phyloP scores from a whole-genome alignment of 1,140 invertebrate genomes.

The Tetramorium simillimum region DNA sequence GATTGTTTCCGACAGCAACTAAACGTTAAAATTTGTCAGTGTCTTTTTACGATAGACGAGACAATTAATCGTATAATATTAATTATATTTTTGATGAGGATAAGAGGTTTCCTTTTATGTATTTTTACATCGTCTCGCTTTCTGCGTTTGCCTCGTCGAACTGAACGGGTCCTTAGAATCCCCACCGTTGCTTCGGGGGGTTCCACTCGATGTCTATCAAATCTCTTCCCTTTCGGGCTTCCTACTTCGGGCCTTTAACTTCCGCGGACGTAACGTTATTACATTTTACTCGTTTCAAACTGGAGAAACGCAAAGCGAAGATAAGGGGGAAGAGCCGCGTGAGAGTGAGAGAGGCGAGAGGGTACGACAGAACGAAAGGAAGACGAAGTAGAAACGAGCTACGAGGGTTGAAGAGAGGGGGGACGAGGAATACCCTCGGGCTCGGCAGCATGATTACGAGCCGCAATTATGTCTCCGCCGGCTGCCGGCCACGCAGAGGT shows the following conservation, averaged over 20 bases:
- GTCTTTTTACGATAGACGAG: not conserved
- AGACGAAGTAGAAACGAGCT: slow-evolving; percentile 40
- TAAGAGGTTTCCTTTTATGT: not conserved
- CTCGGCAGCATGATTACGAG: slow-evolving; percentile 80
- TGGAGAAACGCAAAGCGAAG: slow-evolving; percentile 36
- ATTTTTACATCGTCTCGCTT: not conserved
- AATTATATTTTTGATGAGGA: not conserved
- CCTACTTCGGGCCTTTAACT: slow-evolving; percentile 32
- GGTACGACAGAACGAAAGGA: slow-evolving; percentile 44
- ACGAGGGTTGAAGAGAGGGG: slow-evolving; percentile 51
- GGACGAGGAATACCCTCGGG: slow-evolving; percentile 72
- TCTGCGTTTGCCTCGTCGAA: not conserved
- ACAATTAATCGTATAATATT: not conserved
- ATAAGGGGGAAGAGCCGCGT: slow-evolving; percentile 19
- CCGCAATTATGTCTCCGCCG: slow-evolving; percentile 83
- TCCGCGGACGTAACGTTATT: slow-evolving; percentile 46
- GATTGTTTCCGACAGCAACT: not conserved
- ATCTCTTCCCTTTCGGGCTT: slow-evolving; percentile 39
- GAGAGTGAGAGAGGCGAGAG: slow-evolving; percentile 46
- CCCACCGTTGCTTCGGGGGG: not conserved
- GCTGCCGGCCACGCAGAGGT: slow-evolving; percentile 79
- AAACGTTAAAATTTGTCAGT: not conserved
- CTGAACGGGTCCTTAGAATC: not conserved
- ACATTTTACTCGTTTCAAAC: slow-evolving; percentile 39
- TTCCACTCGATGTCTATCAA: slow-evolving; percentile 25